Conservation (phyloP, 2,888 invertebrate species). For the Tuta absoluta region DNA sequence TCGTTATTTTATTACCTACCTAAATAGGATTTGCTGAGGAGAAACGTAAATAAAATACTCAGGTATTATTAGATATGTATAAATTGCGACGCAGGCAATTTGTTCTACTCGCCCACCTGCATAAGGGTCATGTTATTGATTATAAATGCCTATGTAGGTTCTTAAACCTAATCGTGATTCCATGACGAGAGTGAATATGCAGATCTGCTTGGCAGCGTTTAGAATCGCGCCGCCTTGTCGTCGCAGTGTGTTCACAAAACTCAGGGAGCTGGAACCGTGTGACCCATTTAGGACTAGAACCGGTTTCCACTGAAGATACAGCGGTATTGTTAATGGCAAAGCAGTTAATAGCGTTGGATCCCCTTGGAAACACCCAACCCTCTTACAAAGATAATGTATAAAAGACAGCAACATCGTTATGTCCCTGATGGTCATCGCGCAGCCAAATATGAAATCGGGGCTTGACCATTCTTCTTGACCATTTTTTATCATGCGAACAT, state of each 20-base stretch:
- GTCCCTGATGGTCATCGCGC: constrained; percentile 67
- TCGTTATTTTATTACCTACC: constrained; percentile 34
- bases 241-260: constrained; percentile 66
- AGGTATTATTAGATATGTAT: not conserved
- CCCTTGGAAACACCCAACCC: constrained; percentile 72
- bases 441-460: constrained; percentile 67
- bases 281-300: constrained; percentile 79
- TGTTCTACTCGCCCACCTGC: constrained; percentile 13
- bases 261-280: constrained; percentile 76
- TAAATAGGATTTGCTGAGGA: constrained; percentile 27
- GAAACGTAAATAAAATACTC: constrained; percentile 22
- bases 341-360: constrained; percentile 76
- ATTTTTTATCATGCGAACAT: constrained; percentile 64
- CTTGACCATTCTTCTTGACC: constrained; percentile 73
- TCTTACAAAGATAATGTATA: constrained; percentile 72
- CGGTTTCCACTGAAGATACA: constrained; percentile 77
- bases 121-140: constrained; percentile 13
- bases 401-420: constrained; percentile 72
- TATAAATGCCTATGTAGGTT: not conserved
- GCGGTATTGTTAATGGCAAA: constrained; percentile 72
- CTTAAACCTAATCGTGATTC: constrained; percentile 11
- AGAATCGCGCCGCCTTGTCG: constrained; percentile 34
- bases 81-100: constrained; percentile 17
- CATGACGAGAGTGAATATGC: constrained; percentile 14
- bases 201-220: constrained; percentile 12